Conservation (phyloP, 2,888 invertebrate genomes). For the Spatulosminthurus flaviceps region DNA sequence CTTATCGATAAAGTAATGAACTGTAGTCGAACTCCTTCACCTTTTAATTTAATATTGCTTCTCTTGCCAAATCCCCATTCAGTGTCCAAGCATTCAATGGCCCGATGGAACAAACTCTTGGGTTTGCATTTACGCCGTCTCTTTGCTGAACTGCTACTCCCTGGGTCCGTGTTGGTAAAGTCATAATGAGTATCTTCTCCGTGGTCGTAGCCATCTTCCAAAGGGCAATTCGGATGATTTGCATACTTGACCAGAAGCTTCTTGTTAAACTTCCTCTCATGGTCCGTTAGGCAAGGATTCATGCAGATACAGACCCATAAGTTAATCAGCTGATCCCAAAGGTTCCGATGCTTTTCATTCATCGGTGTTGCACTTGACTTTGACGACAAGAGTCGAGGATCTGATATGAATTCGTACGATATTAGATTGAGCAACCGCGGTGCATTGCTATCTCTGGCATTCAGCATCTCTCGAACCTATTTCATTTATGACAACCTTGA, state of each 20-base stretch:
- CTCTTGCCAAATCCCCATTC: constrained; percentile 45
- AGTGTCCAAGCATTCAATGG: constrained; percentile 42
- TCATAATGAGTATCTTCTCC: constrained; percentile 33
- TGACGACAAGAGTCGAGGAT: constrained; percentile 82
- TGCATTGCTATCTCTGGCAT: constrained; percentile 85
- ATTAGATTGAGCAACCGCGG: constrained; percentile 85
- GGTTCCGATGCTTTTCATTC: constrained; percentile 84
- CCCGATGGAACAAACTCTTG: constrained; percentile 41
- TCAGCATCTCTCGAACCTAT: constrained; percentile 85
- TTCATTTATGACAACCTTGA: not conserved
- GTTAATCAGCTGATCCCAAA: constrained; percentile 83
- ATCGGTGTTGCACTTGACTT: constrained; percentile 84
- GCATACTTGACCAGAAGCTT: constrained; percentile 40
- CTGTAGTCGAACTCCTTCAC: constrained; percentile 6
- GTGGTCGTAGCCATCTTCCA: constrained; percentile 40
- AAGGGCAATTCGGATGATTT: constrained; percentile 39
- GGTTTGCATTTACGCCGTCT: constrained; percentile 38
- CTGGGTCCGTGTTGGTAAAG: constrained; percentile 7
- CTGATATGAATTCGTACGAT: constrained; percentile 86
- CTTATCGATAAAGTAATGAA: constrained; percentile 8
- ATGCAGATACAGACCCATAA: constrained; percentile 53
- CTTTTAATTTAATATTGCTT: constrained; percentile 29
- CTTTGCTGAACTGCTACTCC: constrained; percentile 26
- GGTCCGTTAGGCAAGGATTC: constrained; percentile 44
- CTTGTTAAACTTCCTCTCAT: constrained; percentile 37